Conservation (phyloP, 2,113 vertebrate species). For the Crypturellus undulatus region DNA sequence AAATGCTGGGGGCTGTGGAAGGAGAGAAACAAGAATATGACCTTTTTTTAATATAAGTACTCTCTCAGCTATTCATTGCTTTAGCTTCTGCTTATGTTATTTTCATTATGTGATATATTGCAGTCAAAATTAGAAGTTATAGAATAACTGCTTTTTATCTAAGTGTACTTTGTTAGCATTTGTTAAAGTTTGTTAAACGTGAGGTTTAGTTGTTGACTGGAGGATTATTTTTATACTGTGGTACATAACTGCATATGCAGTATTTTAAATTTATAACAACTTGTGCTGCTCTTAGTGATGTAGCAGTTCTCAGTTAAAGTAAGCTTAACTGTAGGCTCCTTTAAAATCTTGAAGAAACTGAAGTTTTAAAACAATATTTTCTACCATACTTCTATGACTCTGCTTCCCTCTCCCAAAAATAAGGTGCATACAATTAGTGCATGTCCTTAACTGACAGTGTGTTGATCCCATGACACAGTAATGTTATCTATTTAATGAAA, state of each 20-base stretch:
- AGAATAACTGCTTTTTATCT: background rate
- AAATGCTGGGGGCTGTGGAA: too few relatives aligned
- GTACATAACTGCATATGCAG: background rate
- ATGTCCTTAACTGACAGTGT: background rate
- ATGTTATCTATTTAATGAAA: background rate
- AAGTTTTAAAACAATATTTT: background rate
- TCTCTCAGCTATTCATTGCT: background rate
- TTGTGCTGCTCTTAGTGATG: background rate
- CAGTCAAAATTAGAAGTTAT: background rate
- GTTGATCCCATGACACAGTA: background rate
- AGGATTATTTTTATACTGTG: background rate
- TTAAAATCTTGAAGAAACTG: background rate
- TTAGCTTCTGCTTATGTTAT: background rate
- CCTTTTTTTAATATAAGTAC: too few relatives aligned
- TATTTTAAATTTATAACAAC: background rate
- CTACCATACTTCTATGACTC: too few relatives aligned
- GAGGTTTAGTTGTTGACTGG: background rate
- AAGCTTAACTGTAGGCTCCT: background rate
- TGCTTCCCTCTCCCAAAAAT: background rate
- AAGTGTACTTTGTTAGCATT: background rate
- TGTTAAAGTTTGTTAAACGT: background rate
- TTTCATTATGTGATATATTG: background rate
- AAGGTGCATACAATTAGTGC: background rate
- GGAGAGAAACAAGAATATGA: too few relatives aligned
- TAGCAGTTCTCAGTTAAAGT: background rate